Evolutionary conservation across 2,797 vertebrate species (phyloP), one percentile per base, ranked within the genome.

Genomic region (Chrysocyon brachyurus): DNA sequence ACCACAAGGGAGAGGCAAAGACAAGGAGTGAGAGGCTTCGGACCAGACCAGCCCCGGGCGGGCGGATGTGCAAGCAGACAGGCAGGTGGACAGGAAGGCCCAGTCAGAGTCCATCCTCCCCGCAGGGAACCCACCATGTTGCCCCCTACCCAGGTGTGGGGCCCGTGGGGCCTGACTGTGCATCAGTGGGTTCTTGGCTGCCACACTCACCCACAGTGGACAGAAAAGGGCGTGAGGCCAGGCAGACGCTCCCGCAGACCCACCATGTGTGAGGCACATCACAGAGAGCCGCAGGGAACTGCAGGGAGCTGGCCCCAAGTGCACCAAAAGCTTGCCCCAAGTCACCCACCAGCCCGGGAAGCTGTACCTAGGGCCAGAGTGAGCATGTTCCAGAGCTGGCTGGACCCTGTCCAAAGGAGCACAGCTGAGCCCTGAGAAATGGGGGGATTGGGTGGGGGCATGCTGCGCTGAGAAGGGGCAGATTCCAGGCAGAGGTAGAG

Each of bases 271-370:
- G 6, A 12, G 31, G 12, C n/a, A 24, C 14, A 24, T 7, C 66
- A 3, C 9, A 12, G 0, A 24, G 17, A 92, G 22, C 10, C 66
- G 2, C 9, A 12, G 0, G 28, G 17, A 92, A 19, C 40, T 46
- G 40, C 40, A 46, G 1, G 40, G 7, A 8, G 40, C 40, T 8
- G 40, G 40, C 6, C 40, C 40, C 40, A 46, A 46, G 40, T 46
- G 40, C 40, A 46, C 40, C 40, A 46, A 46, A 46, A 46, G 31
- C 64, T n/a, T 66, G 7, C 5, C 14, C 57, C 19, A 17, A 4
- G 31, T 31, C 10, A 36, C 1, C 24, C 11, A n/a, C 2, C 31
- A 10, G 0, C 14, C 91, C 56, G 31, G 1, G 4, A 2, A 16
- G 26, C 10, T 54, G 2, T 4, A 66, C 21, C 31, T 33, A 16